These are phyloP conservation scores for Zaprionus obscuricornis DNA, from an alignment of 2,888 invertebrate genomes.

Conservation along the genomic window DNA sequence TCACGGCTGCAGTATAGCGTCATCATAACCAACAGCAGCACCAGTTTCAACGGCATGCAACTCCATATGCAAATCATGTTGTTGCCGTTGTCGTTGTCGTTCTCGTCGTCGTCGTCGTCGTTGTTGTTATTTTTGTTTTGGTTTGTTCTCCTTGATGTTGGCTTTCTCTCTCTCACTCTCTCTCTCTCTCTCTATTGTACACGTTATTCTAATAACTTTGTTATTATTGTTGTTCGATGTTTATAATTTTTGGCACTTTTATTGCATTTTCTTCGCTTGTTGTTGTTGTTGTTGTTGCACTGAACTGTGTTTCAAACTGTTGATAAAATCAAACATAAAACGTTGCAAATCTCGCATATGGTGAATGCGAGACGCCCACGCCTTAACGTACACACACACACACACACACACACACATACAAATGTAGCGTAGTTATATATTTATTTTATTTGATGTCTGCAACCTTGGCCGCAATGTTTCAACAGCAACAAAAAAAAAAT, in stretches of 20 bases:
- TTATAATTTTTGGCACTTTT: slow-evolving; percentile 36
- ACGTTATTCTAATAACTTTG: not conserved
- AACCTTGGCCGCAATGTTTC: slow-evolving; percentile 68
- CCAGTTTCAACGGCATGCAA: slow-evolving; percentile 13
- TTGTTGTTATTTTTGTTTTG: not conserved
- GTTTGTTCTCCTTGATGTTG: not conserved
- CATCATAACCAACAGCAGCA: slow-evolving; percentile 37
- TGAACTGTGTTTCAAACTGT: slow-evolving; percentile 25
- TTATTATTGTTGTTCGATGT: slow-evolving; percentile 4
- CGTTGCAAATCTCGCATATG: slow-evolving; percentile 55
- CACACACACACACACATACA: slow-evolving; percentile 18
- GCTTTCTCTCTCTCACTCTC: not conserved
- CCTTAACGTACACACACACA: slow-evolving; percentile 6
- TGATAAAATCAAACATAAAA: slow-evolving; percentile 37
- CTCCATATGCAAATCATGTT: slow-evolving; percentile 40
- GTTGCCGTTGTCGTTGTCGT: not conserved
- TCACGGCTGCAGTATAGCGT: slow-evolving; percentile 33
- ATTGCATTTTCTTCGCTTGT: slow-evolving; percentile 65
- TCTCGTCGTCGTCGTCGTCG: not conserved
- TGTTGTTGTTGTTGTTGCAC: slow-evolving; percentile 36
- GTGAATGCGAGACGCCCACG: slow-evolving; percentile 22
- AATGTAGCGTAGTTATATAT: slow-evolving; percentile 42
- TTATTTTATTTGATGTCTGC: slow-evolving; percentile 49
- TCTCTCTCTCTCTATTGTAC: not conserved
- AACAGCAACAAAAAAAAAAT: slow-evolving; percentile 25